phyloP scores from a whole-genome alignment of 1,140 invertebrate species.

The Anastrepha ludens region DNA sequence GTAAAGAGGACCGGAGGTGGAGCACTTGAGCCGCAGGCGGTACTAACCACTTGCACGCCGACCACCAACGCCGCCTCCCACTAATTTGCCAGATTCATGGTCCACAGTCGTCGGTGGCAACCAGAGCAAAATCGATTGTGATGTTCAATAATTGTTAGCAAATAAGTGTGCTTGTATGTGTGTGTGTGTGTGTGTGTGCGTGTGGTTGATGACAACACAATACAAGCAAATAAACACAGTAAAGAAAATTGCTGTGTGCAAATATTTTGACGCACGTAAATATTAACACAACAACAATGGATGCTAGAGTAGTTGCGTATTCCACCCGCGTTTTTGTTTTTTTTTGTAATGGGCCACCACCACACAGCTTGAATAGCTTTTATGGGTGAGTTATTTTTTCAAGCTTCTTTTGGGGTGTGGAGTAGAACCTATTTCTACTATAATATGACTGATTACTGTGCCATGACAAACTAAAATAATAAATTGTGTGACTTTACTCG shows the following conservation, averaged over 20 bases:
- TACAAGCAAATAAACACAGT: conserved; percentile 26
- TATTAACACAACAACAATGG: background rate
- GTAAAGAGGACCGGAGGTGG: background rate
- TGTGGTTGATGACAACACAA: background rate
- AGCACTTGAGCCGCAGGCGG: background rate
- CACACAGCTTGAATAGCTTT: conserved; percentile 29
- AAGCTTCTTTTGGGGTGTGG: background rate
- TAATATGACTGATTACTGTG: conserved; percentile 35
- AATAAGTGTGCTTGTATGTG: conserved; percentile 18
- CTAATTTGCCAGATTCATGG: background rate
- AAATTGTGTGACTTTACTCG: conserved; percentile 33
- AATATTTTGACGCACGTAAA: conserved; percentile 32
- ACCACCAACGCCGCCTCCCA: background rate
- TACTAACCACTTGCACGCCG: background rate
- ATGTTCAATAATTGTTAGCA: conserved; percentile 45
- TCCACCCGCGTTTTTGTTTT: background rate
- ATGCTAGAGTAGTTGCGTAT: background rate
- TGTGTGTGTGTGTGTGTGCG: background rate
- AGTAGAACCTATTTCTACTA: background rate
- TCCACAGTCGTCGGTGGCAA: background rate
- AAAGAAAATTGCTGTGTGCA: conserved; percentile 33
- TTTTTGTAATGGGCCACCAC: background rate
- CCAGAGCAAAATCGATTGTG: background rate
- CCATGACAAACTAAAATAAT: conserved; percentile 27
- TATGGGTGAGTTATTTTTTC: background rate